phyloP scores from a whole-genome alignment of 2,797 vertebrate species.

The Chelidonichthys spinosus region DNA sequence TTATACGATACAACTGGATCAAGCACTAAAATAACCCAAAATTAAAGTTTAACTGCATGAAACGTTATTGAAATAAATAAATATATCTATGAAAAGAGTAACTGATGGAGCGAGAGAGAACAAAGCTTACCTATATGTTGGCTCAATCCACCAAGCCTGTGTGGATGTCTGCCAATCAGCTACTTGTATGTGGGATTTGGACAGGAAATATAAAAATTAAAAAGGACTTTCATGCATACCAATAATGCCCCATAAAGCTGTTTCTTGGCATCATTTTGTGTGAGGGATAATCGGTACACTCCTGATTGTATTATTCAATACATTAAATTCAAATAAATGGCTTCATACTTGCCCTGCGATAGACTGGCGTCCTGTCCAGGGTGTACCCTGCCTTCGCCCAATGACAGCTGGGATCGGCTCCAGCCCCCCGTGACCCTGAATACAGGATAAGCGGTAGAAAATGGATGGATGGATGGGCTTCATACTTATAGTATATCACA shows the following conservation, averaged over 20 bases:
- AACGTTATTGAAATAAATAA: neutral
- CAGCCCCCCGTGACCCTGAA: too few species aligned
- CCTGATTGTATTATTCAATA: constrained; percentile 4
- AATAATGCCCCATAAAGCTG: neutral
- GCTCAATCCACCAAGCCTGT: neutral
- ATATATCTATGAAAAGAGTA: neutral
- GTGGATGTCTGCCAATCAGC: neutral
- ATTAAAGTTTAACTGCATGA: neutral
- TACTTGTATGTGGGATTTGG: neutral
- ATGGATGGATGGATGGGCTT: too few species aligned
- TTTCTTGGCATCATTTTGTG: neutral
- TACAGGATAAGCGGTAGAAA: too few species aligned
- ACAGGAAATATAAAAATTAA: neutral
- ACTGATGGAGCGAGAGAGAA: neutral
- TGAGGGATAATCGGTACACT: neutral
- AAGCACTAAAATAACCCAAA: neutral
- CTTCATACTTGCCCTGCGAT: neutral
- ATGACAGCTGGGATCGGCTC: too few species aligned
- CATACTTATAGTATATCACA: too few species aligned
- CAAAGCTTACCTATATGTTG: neutral
- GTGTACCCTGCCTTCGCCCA: too few species aligned
- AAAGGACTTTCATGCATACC: neutral
- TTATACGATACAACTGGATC: neutral
- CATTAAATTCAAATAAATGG: constrained; percentile 11
- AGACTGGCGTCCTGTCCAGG: too few species aligned